Conservation (phyloP, 2,888 invertebrate species). For the Agrochola lychnidis region DNA sequence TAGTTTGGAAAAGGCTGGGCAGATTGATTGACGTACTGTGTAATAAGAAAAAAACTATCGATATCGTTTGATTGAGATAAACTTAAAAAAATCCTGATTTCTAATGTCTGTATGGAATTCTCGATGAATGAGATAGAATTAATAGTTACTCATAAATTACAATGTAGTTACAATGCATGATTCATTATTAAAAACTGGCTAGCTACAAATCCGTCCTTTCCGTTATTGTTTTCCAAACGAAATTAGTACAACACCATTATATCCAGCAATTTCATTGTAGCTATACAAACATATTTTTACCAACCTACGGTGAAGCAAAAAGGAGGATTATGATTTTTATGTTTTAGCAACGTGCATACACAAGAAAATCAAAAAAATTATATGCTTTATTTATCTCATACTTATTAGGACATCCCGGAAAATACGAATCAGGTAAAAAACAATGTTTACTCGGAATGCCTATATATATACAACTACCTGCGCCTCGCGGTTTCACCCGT, state of each 20-base stretch:
- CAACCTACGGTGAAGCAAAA: too few relatives aligned
- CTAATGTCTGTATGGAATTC: neutral
- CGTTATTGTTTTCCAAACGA: neutral
- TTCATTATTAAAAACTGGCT: neutral
- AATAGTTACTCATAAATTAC: neutral
- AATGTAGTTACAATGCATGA: neutral
- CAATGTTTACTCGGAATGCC: neutral
- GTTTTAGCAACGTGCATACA: neutral
- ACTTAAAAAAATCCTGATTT: neutral
- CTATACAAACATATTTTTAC: neutral
- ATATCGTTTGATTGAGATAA: neutral
- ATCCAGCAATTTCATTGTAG: neutral
- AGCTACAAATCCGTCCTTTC: neutral
- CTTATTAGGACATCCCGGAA: neutral
- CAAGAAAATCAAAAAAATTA: neutral
- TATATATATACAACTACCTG: constrained; percentile 3
- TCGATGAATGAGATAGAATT: neutral
- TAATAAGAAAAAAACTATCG: neutral
- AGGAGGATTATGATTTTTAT: too few relatives aligned
- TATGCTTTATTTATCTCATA: neutral
- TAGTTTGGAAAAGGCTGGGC: too few relatives aligned
- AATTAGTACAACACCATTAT: neutral
- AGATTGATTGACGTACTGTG: too few relatives aligned
- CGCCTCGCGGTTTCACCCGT: too few relatives aligned
- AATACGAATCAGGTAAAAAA: neutral